Conservation (phyloP, 1,140 invertebrate genomes). For the Cepaea nemoralis region DNA sequence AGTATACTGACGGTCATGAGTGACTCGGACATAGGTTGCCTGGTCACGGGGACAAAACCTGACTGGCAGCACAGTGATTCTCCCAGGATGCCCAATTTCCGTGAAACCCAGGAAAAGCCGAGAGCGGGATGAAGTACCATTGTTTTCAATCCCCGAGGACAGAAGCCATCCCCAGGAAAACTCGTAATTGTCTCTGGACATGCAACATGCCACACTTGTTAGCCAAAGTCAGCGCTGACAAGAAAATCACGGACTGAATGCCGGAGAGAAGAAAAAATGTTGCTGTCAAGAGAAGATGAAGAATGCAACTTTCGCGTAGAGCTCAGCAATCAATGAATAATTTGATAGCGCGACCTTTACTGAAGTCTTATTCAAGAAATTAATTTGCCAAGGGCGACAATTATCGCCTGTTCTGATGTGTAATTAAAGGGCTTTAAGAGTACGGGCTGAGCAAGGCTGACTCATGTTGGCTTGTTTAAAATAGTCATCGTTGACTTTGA, state of each 20-base stretch:
- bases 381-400: slow-evolving; percentile 37
- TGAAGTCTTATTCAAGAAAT: slow-evolving; percentile 37
- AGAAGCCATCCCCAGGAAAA: neutral
- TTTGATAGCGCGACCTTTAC: slow-evolving; percentile 33
- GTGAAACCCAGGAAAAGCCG: neutral
- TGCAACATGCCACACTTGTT: slow-evolving; percentile 29
- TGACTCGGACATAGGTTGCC: no score
- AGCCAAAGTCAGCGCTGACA: slow-evolving; percentile 13
- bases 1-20: no score
- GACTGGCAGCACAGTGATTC: slow-evolving; percentile 20
- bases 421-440: slow-evolving; percentile 35
- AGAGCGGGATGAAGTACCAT: neutral
- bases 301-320: slow-evolving; percentile 25
- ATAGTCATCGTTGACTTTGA: neutral
- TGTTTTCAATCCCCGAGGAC: slow-evolving; percentile 12
- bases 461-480: neutral
- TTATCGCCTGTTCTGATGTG: slow-evolving; percentile 38
- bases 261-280: neutral
- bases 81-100: slow-evolving; percentile 34
- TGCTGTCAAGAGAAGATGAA: slow-evolving; percentile 24
- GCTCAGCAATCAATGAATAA: slow-evolving; percentile 30
- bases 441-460: slow-evolving; percentile 17
- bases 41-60: neutral
- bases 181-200: slow-evolving; percentile 38
- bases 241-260: slow-evolving; percentile 17